Conservation (phyloP, 2,113 vertebrate species). For the Theropithecus gelada region DNA sequence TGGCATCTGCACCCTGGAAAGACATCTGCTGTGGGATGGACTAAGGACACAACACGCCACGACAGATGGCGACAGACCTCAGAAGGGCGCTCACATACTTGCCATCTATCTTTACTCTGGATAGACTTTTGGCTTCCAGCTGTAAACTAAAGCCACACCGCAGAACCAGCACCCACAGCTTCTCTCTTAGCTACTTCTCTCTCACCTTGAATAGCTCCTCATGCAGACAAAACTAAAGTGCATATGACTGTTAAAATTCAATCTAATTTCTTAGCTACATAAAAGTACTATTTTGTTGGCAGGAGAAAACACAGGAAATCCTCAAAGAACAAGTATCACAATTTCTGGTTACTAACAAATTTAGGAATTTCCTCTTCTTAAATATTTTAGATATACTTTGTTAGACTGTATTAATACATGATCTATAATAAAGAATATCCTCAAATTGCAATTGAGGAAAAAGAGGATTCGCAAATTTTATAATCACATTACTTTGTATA, state of each 20-base stretch:
- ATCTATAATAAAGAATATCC: neutral
- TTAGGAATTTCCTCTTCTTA: neutral
- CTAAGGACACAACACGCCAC: rapidly evolving
- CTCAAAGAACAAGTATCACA: neutral
- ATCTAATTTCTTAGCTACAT: too few relatives aligned
- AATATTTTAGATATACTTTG: neutral
- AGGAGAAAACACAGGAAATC: neutral
- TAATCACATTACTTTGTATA: neutral
- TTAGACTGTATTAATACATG: neutral
- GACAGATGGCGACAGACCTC: rapidly evolving
- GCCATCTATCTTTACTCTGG: neutral
- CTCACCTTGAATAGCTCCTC: neutral
- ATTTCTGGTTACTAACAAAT: neutral
- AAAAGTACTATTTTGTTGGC: neutral
- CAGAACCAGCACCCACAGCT: rapidly evolving
- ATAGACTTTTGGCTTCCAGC: too few relatives aligned
- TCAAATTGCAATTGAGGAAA: neutral
- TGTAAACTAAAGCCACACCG: neutral
- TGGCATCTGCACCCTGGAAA: rapidly evolving
- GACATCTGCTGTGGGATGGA: rapidly evolving
- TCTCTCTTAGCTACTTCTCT: rapidly evolving
- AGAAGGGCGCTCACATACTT: rapidly evolving
- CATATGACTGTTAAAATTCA: neutral
- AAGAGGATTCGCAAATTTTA: neutral
- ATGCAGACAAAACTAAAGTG: neutral